Percentiles rank a stretch among this genome's conserved stretches.
These are phyloP conservation scores for Scaptomyza flava DNA, from an alignment of 2,888 invertebrate genomes.

Conservation along the genomic window DNA sequence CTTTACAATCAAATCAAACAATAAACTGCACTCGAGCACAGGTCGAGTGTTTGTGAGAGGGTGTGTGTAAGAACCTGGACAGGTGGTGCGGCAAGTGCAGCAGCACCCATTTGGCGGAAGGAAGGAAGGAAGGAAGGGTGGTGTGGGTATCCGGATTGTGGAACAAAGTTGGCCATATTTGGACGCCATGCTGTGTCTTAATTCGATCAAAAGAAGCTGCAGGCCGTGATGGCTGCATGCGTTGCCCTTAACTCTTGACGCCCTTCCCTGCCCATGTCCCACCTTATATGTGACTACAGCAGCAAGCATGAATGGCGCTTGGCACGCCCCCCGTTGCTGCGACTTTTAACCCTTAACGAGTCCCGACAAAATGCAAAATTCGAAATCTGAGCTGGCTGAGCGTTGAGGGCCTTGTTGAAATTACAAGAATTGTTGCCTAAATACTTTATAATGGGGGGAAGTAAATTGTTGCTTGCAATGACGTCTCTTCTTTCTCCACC, in stretches of 20 bases:
- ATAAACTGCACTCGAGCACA: slow-evolving; percentile 79
- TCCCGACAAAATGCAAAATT: slow-evolving; percentile 1
- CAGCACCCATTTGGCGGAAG: neutral
- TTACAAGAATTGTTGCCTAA: slow-evolving; percentile 73
- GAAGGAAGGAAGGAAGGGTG: no score
- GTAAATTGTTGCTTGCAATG: neutral
- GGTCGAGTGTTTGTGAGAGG: slow-evolving; percentile 10
- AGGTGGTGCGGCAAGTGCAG: slow-evolving; percentile 21
- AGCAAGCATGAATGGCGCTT: slow-evolving; percentile 59
- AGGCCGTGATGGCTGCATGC: slow-evolving; percentile 56
- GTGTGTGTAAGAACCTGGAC: slow-evolving; percentile 1
- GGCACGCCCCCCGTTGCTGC: slow-evolving; percentile 62
- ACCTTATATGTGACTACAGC: slow-evolving; percentile 13
- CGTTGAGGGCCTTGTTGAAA: slow-evolving; percentile 49
- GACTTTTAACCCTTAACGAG: slow-evolving; percentile 46
- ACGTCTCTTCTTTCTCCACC: neutral
- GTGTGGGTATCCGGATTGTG: slow-evolving; percentile 5
- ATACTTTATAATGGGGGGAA: slow-evolving; percentile 68
- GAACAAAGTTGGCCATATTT: slow-evolving; percentile 77
- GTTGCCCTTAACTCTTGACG: slow-evolving; percentile 26
- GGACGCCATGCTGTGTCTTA: slow-evolving; percentile 77
- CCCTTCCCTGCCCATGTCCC: slow-evolving; percentile 4
- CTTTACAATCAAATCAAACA: slow-evolving; percentile 63
- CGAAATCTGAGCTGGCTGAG: slow-evolving; percentile 13
- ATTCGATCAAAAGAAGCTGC: slow-evolving; percentile 72